Base-by-base conservation (phyloP, 2,888 invertebrate genomes). In the Trichopoda pennipes region DNA sequence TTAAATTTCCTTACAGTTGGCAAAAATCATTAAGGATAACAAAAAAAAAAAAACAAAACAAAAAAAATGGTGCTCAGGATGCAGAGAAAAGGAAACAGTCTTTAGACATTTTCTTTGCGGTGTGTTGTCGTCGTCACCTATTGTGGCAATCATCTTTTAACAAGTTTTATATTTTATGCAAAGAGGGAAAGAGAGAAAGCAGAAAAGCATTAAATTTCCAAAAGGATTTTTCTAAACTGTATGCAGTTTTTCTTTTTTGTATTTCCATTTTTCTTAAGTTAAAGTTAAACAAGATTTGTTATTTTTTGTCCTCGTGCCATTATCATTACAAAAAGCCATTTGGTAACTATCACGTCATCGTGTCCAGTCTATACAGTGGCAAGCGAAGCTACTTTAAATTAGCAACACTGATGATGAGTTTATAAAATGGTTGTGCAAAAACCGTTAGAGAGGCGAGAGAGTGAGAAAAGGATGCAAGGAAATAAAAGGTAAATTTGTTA, bases 71-170 rank as follows among this genome's bases (percentile, higher is more conserved):
- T 21, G 32, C 53, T 21, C 32, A 51, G 61, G 64, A 75, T 63
- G 42, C 10, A 53, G 10, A 63, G 19, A 61, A 66, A 56, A 63
- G 77, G 72, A 60, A 78, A 60, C 66, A 78, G 38, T 78, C 55
- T 78, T 81, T 70, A 66, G 64, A 53, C 23, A 70, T 70, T 63
- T 74, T 81, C 47, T 70, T 68, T 55, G 42, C 19, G 53, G 61
- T 70, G 58, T 68, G 60, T 73, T 73, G 81, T 66, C 53, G 58
- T 70, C 56, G 69, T 75, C 82, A 82, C 78, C 86, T 87, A 88
- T 89, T 89, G 89, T 89, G 87, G 88, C 88, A 88, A 89, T 89
- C 89, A 89, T 88, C 89, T 84, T 89, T 89, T 88, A 89, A 88
- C 87, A 89, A 89, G 86, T 89, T 89, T 89, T 88, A 86, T 76